Conservation (phyloP, 2,888 invertebrate genomes). For the Drosophila mimica region DNA sequence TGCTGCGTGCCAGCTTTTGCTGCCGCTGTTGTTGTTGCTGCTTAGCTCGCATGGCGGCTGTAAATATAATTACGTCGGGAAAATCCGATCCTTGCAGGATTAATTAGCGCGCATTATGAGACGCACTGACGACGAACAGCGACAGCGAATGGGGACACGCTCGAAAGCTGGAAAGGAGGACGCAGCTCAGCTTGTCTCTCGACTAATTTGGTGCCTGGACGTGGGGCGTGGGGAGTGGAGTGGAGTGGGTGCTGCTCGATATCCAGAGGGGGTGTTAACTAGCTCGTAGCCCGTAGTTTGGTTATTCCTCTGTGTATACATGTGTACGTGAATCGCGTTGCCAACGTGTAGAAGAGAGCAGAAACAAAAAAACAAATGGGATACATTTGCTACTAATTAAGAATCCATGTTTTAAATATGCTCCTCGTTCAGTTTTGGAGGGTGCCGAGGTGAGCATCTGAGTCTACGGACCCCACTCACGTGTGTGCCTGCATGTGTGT, state of each 20-base stretch:
- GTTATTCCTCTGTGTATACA: constrained; percentile 48
- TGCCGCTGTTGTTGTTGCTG: constrained; percentile 31
- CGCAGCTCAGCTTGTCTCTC: constrained; percentile 41
- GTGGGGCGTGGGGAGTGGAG: constrained; percentile 1
- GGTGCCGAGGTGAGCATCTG: constrained; percentile 39
- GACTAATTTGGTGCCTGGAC: constrained; percentile 51
- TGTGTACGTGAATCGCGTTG: constrained; percentile 69
- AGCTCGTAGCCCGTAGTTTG: constrained; percentile 50
- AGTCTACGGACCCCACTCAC: constrained; percentile 23
- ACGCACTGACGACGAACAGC: constrained; percentile 61
- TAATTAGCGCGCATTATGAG: constrained; percentile 85
- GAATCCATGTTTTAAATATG: constrained; percentile 83
- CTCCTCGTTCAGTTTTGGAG: constrained; percentile 49
- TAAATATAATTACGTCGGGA: constrained; percentile 82
- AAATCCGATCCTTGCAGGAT: constrained; percentile 85
- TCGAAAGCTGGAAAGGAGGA: constrained; percentile 20
- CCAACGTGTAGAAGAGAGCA: constrained; percentile 42
- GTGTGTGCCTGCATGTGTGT: not conserved
- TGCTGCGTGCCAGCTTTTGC: constrained; percentile 17
- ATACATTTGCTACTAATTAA: constrained; percentile 83
- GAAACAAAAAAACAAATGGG: constrained; percentile 63
- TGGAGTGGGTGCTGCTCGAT: constrained; percentile 16
- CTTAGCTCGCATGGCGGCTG: constrained; percentile 78
- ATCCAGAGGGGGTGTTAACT: constrained; percentile 66
- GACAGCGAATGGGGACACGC: constrained; percentile 39